Evolutionary conservation across 2,888 invertebrate genomes (phyloP).

Genomic region (Limnephilus auricula): DNA sequence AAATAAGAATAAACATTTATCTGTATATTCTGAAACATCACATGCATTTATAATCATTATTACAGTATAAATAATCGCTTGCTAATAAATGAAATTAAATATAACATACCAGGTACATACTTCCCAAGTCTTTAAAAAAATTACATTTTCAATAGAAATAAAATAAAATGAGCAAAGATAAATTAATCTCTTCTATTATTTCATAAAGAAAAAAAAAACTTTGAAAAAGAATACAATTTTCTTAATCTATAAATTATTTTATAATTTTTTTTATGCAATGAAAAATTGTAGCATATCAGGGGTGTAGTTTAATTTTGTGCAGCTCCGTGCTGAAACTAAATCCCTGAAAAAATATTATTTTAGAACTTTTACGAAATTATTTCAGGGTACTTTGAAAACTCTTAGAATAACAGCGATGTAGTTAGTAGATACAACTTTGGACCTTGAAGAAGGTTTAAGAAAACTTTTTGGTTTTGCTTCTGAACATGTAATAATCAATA

Average conservation of each 20-base stretch:
- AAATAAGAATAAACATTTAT: conserved; percentile 35
- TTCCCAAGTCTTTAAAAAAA: conserved; percentile 11
- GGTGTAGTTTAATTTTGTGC: neutral
- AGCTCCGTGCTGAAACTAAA: neutral
- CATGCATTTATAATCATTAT: conserved; percentile 54
- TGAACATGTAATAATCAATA: neutral
- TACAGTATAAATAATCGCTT: conserved; percentile 57
- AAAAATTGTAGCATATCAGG: neutral
- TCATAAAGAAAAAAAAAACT: too few relatives aligned
- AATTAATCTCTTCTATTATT: conserved; percentile 29
- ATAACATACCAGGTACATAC: conserved; percentile 55
- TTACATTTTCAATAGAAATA: conserved; percentile 15
- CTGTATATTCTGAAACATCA: conserved; percentile 46
- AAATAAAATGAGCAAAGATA: conserved; percentile 36
- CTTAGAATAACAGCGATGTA: neutral
- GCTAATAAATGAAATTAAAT: conserved; percentile 52
- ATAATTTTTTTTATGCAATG: neutral
- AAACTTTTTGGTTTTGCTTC: neutral
- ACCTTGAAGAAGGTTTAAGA: neutral
- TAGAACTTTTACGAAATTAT: neutral
- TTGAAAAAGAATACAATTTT: neutral
- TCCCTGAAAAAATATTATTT: neutral
- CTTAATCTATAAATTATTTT: neutral
- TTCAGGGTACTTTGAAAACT: neutral
- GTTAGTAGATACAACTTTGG: neutral